phyloP scores from a whole-genome alignment of 2,888 invertebrate genomes.

The Synergus itoensis region DNA sequence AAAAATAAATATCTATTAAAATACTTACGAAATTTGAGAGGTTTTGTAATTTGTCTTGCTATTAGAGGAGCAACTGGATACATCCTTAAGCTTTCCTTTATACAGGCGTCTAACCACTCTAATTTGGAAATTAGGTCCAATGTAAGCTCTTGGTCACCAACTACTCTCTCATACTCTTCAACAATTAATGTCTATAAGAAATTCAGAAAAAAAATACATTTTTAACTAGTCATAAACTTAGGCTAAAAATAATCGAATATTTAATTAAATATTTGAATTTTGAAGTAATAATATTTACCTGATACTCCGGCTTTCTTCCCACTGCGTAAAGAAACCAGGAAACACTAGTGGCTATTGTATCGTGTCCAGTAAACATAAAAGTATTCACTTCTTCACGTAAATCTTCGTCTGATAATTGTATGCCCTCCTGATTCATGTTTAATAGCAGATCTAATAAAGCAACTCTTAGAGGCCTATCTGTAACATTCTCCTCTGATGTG shows the following conservation, averaged over 20 bases:
- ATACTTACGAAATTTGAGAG: conserved; percentile 70
- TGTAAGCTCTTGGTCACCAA: conserved; percentile 63
- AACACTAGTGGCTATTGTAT: conserved; percentile 81
- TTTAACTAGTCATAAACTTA: neutral
- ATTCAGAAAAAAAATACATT: neutral
- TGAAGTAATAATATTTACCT: conserved; percentile 66
- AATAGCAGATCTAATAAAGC: conserved; percentile 81
- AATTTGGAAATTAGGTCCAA: conserved; percentile 68
- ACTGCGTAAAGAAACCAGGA: conserved; percentile 80
- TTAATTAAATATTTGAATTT: conserved; percentile 24
- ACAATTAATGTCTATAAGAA: conserved; percentile 65
- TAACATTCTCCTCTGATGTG: conserved; percentile 60
- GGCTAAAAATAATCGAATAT: conserved; percentile 2
- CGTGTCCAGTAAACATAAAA: conserved; percentile 80
- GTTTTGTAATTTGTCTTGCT: conserved; percentile 70
- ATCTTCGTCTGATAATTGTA: conserved; percentile 68
- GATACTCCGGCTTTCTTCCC: conserved; percentile 79
- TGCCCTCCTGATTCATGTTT: conserved; percentile 76
- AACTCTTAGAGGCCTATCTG: conserved; percentile 51
- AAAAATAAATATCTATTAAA: neutral
- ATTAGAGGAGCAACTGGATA: conserved; percentile 72
- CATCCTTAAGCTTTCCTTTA: conserved; percentile 72
- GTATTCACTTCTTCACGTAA: conserved; percentile 76
- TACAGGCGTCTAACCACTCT: conserved; percentile 71
- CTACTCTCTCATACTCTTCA: conserved; percentile 62